Percentiles rank a stretch among this genome's conserved stretches.
These are phyloP conservation scores for Pangasianodon gigas DNA, from an alignment of 2,113 vertebrate genomes.

Conservation along the genomic window DNA sequence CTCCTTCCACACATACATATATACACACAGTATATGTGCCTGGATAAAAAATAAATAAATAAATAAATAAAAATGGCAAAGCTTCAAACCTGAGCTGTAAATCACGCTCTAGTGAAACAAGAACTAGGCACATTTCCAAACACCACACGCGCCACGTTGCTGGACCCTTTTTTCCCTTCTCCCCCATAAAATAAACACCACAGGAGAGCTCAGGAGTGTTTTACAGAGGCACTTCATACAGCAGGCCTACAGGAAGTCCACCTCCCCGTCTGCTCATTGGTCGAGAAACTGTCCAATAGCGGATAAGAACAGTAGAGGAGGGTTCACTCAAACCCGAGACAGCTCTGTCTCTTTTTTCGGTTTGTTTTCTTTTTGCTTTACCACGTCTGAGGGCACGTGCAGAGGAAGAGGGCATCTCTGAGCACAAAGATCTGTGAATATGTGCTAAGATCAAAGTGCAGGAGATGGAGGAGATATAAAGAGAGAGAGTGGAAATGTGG, in stretches of 20 bases:
- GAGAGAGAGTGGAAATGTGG: neutral
- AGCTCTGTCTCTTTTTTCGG: neutral
- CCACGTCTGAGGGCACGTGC: conserved; percentile 16
- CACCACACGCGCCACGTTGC: conserved; percentile 49
- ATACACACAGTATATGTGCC: neutral
- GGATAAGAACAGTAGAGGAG: conserved; percentile 41
- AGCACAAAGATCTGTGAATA: neutral
- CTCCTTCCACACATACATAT: neutral
- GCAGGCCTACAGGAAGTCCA: conserved; percentile 57
- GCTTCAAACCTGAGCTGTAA: conserved; percentile 29
- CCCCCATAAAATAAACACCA: conserved; percentile 56
- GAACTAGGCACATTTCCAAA: conserved; percentile 52
- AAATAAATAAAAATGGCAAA: neutral
- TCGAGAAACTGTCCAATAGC: conserved; percentile 49
- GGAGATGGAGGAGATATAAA: conserved; percentile 8
- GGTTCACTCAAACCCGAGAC: conserved; percentile 47
- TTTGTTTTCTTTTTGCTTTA: neutral
- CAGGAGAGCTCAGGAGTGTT: conserved; percentile 55
- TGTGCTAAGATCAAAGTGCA: neutral
- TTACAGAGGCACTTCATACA: conserved; percentile 50
- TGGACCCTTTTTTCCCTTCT: conserved; percentile 46
- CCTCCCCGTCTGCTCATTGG: conserved; percentile 59
- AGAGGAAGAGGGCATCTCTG: neutral
- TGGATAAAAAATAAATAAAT: neutral
- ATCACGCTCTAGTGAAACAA: conserved; percentile 34